phyloP scores from a whole-genome alignment of 2,888 invertebrate genomes.

The Calameuta pallipes region DNA sequence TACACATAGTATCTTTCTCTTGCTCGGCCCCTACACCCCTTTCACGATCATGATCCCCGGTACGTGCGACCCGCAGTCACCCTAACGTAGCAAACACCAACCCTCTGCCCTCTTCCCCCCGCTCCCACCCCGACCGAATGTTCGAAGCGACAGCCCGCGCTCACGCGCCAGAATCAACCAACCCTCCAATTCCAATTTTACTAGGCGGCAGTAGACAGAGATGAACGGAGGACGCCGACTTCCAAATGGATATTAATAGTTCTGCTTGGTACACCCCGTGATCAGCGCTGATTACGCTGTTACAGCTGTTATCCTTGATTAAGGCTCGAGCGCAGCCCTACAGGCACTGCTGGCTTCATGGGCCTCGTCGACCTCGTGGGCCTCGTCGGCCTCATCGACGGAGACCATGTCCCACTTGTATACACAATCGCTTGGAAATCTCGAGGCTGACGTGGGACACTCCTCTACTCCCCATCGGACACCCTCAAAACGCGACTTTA shows the following conservation, averaged over 20 bases:
- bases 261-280: slow-evolving; percentile 46
- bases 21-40: too few species aligned
- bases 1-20: too few species aligned
- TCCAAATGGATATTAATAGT: slow-evolving; percentile 60
- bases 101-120: not conserved
- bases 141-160: not conserved
- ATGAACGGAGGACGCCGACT: slow-evolving; percentile 28
- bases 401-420: slow-evolving; percentile 33
- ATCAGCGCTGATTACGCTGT: slow-evolving; percentile 58
- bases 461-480: not conserved
- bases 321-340: slow-evolving; percentile 41
- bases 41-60: too few species aligned
- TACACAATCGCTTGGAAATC: slow-evolving; percentile 34
- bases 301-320: slow-evolving; percentile 60
- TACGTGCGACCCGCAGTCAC: too few species aligned
- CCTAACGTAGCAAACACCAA: too few species aligned
- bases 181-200: not conserved
- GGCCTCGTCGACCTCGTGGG: too few species aligned
- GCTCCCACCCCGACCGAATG: not conserved
- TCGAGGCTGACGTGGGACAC: not conserved
- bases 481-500: too few species aligned
- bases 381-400: slow-evolving; percentile 1
- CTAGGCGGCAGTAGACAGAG: not conserved
- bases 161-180: too few species aligned
- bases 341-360: not conserved